Base-by-base conservation (phyloP, 2,888 invertebrate genomes). In the Sturmia bella region DNA sequence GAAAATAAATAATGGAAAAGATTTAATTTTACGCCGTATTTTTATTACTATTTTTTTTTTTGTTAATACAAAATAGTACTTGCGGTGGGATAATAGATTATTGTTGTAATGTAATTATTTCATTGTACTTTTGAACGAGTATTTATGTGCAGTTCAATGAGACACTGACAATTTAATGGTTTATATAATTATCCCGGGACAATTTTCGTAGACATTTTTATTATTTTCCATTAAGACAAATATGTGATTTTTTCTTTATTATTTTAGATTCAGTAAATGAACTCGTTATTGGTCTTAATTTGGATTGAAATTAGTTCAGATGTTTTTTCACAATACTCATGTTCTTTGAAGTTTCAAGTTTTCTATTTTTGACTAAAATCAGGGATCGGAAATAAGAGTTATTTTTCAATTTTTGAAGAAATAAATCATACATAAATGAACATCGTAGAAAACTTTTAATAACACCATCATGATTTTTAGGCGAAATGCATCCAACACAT, bases 121-220 rank as follows among this genome's bases (percentile, higher is more conserved):
- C 24, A 69, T 45, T 41, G 11, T n/a, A 61, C 6, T 27, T 3
- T 27, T 27, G 27, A 4, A 27, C 6, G 27, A 4, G 6, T 27
- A 6, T 27, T 27, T 27, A 27, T 4, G 27, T 6, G 27, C 27
- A 27, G 48, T 39, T 37, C 9, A 56, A 48, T 57, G 48, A 64
- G 56, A 39, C 56, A 56, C n/a, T 74, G 56, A 45, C n/a, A 24
- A 39, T 37, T 57, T 48, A 48, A 57, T 57, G n/a, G 24, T 39
- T 50, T 39, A 24, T 64, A 56, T 56, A 39, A 64, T 17, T 56
- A 64, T 45, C 45, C 37, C 24, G n/a, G 63, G 24, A 64, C n/a
- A 75, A 57, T 27, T 50, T 12, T 12, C 11, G 52, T 43, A 41
- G 17, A 13, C 39, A 43, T 52, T 70, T 73, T 56, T 48, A 27